Percentiles rank a stretch among this genome's conserved stretches.
These are phyloP conservation scores for Lepilemur ruficaudatus DNA, from an alignment of 2,797 vertebrate species.

Conservation along the genomic window DNA sequence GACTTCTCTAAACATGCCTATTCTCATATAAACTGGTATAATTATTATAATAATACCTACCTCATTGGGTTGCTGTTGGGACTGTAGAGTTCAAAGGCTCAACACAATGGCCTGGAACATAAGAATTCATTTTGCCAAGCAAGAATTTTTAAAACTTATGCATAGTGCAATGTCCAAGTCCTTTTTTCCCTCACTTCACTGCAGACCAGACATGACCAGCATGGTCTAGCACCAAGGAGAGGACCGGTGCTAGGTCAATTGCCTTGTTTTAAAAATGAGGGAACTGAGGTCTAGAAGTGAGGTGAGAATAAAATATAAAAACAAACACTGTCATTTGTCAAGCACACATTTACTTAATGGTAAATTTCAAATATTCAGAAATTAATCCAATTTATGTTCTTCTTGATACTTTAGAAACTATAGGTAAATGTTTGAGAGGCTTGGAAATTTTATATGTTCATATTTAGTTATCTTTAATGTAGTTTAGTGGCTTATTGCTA, in stretches of 20 bases:
- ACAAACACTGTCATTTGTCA: background rate
- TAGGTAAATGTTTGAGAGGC: background rate
- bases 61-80: background rate
- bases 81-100: background rate
- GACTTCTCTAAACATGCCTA: background rate
- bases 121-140: background rate
- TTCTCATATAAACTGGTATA: background rate
- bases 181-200: background rate
- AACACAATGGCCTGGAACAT: background rate
- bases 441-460: constrained; percentile 23
- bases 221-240: background rate
- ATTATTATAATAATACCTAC: background rate
- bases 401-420: background rate
- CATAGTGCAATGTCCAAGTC: background rate
- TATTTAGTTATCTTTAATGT: background rate
- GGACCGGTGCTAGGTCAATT: background rate
- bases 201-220: background rate
- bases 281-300: background rate
- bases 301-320: background rate
- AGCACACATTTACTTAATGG: background rate
- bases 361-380: background rate
- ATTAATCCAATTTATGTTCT: background rate
- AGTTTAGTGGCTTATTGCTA: background rate
- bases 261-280: background rate
- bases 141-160: background rate